These are phyloP conservation scores for Nomada goodeniana DNA, from an alignment of 2,888 invertebrate genomes.

Conservation along the genomic window DNA sequence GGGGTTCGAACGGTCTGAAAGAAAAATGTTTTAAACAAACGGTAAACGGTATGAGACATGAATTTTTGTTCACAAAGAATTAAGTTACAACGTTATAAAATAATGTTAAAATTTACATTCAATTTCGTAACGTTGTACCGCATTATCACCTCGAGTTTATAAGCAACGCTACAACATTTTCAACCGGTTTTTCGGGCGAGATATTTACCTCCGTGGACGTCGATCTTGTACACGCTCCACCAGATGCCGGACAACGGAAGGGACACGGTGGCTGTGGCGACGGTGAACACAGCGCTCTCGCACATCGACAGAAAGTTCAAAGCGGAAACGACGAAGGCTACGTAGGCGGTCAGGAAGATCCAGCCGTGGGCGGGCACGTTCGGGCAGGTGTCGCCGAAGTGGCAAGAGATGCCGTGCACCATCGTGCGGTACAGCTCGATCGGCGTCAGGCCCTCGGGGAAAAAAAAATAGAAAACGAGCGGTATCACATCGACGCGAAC, in stretches of 20 bases:
- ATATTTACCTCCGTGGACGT: constrained; percentile 80
- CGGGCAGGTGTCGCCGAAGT: constrained; percentile 77
- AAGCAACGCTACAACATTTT: too few relatives aligned
- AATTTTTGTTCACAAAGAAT: too few relatives aligned
- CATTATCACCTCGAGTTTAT: too few relatives aligned
- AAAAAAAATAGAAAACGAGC: background rate
- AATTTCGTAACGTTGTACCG: too few relatives aligned
- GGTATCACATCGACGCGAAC: background rate
- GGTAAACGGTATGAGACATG: too few relatives aligned
- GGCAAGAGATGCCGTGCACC: constrained; percentile 79
- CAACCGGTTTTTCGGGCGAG: too few relatives aligned
- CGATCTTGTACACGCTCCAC: constrained; percentile 86
- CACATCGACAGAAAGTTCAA: constrained; percentile 85
- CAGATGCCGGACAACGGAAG: constrained; percentile 86
- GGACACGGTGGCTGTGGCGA: constrained; percentile 85
- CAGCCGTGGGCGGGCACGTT: constrained; percentile 83
- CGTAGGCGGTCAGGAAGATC: constrained; percentile 85
- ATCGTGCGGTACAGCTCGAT: constrained; percentile 77
- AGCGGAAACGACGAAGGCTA: constrained; percentile 84
- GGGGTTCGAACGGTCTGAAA: too few relatives aligned
- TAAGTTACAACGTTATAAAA: too few relatives aligned
- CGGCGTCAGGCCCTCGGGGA: constrained; percentile 79
- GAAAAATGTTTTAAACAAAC: too few relatives aligned
- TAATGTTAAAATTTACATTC: too few relatives aligned
- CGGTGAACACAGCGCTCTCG: constrained; percentile 86